Conservation (phyloP, 2,888 invertebrate species). For the Mythimna lalbum region DNA sequence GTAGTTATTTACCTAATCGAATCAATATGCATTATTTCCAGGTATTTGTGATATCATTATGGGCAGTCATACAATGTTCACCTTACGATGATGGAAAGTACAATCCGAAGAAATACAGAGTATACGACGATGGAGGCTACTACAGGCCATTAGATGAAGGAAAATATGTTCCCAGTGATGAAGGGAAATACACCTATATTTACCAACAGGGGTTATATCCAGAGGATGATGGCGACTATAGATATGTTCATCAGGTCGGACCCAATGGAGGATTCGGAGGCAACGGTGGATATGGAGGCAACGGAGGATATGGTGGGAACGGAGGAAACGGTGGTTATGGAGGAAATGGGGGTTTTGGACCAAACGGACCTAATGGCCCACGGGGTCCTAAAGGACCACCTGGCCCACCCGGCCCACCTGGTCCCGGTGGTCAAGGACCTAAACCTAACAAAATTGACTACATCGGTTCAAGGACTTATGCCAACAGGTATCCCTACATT, state of each 20-base stretch:
- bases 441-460: slow-evolving; percentile 74
- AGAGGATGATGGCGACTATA: slow-evolving; percentile 85
- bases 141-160: slow-evolving; percentile 85
- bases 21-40: slow-evolving; percentile 68
- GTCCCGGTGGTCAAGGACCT: slow-evolving; percentile 53
- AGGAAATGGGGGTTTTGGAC: slow-evolving; percentile 59
- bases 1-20: slow-evolving; percentile 21
- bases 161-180: slow-evolving; percentile 89
- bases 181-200: slow-evolving; percentile 89
- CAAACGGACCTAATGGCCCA: slow-evolving; percentile 59
- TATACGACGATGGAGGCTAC: slow-evolving; percentile 85
- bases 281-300: slow-evolving; percentile 67
- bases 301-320: slow-evolving; percentile 72
- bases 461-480: slow-evolving; percentile 80
- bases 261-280: slow-evolving; percentile 78
- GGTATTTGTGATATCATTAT: slow-evolving; percentile 73
- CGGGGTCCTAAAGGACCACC: slow-evolving; percentile 58
- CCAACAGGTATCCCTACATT: slow-evolving; percentile 82
- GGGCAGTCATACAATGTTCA: slow-evolving; percentile 73
- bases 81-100: slow-evolving; percentile 83
- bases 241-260: slow-evolving; percentile 85
- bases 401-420: slow-evolving; percentile 57
- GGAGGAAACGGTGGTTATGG: slow-evolving; percentile 65
- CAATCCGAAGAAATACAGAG: slow-evolving; percentile 75
- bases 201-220: slow-evolving; percentile 80